Evolutionary conservation across 2,797 vertebrate species (phyloP).

Genomic region (Lagothrix lagotricha): DNA sequence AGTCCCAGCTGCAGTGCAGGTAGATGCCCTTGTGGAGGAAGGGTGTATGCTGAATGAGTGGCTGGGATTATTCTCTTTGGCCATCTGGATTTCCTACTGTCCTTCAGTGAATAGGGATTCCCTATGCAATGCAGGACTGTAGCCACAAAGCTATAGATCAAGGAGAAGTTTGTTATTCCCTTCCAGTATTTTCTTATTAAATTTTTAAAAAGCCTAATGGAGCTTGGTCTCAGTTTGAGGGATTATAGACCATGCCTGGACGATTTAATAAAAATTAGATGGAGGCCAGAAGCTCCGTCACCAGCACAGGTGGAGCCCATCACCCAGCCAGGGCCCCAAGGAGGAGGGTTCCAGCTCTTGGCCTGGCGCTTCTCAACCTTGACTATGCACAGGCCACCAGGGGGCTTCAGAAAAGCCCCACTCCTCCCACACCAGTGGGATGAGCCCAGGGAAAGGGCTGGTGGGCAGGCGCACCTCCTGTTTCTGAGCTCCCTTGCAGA

Average conservation of each 20-base stretch:
- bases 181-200: not conserved
- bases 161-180: not conserved
- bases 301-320: accelerated
- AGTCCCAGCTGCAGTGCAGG: not conserved
- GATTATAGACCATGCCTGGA: not conserved
- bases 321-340: not conserved
- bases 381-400: not conserved
- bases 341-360: not conserved
- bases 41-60: accelerated
- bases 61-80: no score
- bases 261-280: accelerated
- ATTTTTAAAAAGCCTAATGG: not conserved
- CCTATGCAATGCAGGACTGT: no score
- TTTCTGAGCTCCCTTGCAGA: not conserved
- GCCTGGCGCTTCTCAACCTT: not conserved
- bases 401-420: not conserved
- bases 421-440: no score
- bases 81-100: accelerated
- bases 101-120: no score
- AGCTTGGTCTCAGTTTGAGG: not conserved
- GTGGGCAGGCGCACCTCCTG: not conserved
- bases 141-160: accelerated
- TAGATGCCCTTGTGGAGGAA: accelerated
- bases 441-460: not conserved
- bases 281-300: accelerated